Conservation (phyloP, 2,113 vertebrate species). For the Syngnathoides biaculeatus region DNA sequence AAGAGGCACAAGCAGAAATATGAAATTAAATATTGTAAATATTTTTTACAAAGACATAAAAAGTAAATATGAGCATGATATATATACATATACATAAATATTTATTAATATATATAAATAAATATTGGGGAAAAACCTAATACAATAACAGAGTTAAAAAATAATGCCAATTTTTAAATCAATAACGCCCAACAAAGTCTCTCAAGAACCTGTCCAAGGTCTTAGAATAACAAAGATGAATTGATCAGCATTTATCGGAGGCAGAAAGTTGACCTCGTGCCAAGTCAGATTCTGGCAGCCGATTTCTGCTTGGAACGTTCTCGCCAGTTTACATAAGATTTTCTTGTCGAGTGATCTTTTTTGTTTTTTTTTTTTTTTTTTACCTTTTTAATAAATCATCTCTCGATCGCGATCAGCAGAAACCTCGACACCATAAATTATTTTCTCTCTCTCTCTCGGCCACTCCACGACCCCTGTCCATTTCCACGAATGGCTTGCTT, state of each 20-base stretch:
- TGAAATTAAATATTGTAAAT: too few relatives aligned
- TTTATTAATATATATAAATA: too few relatives aligned
- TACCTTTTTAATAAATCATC: neutral
- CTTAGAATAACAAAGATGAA: constrained; percentile 18
- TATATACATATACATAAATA: too few relatives aligned
- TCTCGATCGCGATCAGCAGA: neutral
- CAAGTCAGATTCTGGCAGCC: constrained; percentile 19
- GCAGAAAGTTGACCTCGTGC: constrained; percentile 33
- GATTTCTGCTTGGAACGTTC: neutral
- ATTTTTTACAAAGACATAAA: too few relatives aligned
- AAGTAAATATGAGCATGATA: too few relatives aligned
- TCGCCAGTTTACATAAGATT: neutral
- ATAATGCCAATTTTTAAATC: neutral
- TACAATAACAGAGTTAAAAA: too few relatives aligned
- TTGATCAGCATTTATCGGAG: constrained; percentile 33
- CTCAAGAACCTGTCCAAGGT: constrained; percentile 55
- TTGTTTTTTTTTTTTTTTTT: neutral
- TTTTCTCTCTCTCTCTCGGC: neutral
- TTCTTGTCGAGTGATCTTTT: neutral
- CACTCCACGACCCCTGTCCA: neutral
- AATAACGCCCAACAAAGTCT: neutral
- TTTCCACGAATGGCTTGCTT: neutral
- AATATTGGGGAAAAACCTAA: too few relatives aligned
- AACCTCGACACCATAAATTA: too few relatives aligned
- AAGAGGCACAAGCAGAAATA: too few relatives aligned